Conservation (phyloP, 2,888 invertebrate species). For the Ectobius pallidus region DNA sequence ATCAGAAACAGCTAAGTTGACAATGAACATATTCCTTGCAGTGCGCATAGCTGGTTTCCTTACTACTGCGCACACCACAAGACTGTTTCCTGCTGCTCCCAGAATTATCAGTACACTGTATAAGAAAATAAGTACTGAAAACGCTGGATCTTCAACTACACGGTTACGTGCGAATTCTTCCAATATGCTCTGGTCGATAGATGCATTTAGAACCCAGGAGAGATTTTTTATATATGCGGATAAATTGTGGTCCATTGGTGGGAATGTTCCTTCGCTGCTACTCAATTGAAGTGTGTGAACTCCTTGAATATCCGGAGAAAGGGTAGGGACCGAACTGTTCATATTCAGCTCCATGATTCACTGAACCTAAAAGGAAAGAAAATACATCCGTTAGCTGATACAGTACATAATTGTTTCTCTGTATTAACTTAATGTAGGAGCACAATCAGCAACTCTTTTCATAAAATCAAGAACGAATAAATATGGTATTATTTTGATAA, state of each 20-base stretch:
- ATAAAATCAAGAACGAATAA: too few relatives aligned
- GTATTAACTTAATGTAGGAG: too few relatives aligned
- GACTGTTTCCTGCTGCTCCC: constrained; percentile 83
- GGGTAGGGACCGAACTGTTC: neutral
- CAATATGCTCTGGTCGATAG: constrained; percentile 55
- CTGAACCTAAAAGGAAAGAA: too few relatives aligned
- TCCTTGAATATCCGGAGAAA: neutral
- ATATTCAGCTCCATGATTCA: too few relatives aligned
- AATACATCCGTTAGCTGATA: too few relatives aligned
- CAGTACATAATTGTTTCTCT: too few relatives aligned
- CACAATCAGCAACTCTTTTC: too few relatives aligned
- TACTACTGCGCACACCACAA: constrained; percentile 80
- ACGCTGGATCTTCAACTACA: constrained; percentile 72
- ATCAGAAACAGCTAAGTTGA: constrained; percentile 87
- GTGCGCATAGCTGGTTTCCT: constrained; percentile 90
- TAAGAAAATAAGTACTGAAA: constrained; percentile 69
- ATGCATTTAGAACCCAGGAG: constrained; percentile 43
- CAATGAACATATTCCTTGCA: constrained; percentile 91
- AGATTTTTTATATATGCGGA: constrained; percentile 22
- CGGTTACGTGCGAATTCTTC: constrained; percentile 71
- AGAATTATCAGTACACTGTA: constrained; percentile 78
- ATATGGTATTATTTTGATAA: too few relatives aligned
- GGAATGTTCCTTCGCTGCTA: neutral
- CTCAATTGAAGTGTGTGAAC: neutral
- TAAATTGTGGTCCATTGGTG: constrained; percentile 17